These are phyloP conservation scores for Pantelozetes paolii DNA, from an alignment of 2,888 invertebrate genomes.

Conservation along the genomic window DNA sequence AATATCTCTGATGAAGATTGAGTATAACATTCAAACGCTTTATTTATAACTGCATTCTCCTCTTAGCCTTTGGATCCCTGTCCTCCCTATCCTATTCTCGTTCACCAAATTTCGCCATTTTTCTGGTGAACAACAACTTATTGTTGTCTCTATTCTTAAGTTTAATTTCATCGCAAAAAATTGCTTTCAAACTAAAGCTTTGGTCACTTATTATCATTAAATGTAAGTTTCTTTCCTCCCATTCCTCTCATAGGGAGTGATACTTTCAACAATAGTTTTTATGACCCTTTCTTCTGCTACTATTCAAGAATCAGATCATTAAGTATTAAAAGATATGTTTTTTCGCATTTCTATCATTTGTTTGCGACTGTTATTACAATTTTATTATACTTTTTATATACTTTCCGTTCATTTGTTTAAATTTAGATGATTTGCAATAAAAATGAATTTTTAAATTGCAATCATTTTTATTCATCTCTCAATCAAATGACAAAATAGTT, in stretches of 20 bases:
- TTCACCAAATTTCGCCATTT: too few relatives aligned
- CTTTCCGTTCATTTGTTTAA: too few relatives aligned
- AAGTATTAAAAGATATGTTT: constrained; percentile 8
- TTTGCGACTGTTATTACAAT: too few relatives aligned
- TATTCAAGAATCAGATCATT: constrained; percentile 11
- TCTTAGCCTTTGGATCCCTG: background rate
- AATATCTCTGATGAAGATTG: constrained; percentile 18
- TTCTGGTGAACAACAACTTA: constrained; percentile 9
- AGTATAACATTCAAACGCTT: background rate
- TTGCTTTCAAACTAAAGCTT: constrained; percentile 19
- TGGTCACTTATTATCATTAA: constrained; percentile 27
- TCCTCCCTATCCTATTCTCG: background rate
- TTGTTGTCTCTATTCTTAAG: background rate
- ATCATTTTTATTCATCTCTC: too few relatives aligned
- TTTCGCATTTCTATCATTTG: too few relatives aligned
- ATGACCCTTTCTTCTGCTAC: background rate
- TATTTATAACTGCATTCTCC: constrained; percentile 11
- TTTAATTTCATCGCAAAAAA: constrained; percentile 13
- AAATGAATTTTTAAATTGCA: too few relatives aligned
- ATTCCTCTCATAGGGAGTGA: background rate
- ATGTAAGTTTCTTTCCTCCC: background rate
- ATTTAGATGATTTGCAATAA: too few relatives aligned
- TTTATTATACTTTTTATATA: too few relatives aligned
- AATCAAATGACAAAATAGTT: too few relatives aligned
- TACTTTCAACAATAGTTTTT: background rate